phyloP scores from a whole-genome alignment of 2,797 vertebrate species.

The Rachycentron canadum region DNA sequence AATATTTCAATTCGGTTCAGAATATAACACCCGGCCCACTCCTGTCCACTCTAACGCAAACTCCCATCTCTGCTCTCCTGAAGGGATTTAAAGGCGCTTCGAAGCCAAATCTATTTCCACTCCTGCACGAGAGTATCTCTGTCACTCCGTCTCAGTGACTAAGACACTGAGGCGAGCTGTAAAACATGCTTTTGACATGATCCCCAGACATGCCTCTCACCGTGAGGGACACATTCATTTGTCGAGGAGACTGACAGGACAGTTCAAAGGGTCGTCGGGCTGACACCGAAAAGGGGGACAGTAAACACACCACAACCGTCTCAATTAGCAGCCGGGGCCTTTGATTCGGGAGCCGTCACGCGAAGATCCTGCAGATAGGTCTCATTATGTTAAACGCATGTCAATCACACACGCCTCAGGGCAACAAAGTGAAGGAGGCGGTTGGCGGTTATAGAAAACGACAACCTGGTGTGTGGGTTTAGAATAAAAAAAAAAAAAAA shows the following conservation, averaged over 20 bases:
- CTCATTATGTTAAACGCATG: slow-evolving; percentile 79
- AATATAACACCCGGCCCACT: not conserved
- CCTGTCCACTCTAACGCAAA: slow-evolving; percentile 30
- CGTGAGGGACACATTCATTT: slow-evolving; percentile 79
- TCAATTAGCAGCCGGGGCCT: slow-evolving; percentile 78
- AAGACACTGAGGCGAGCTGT: slow-evolving; percentile 77
- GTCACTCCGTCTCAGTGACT: slow-evolving; percentile 67
- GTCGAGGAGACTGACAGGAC: slow-evolving; percentile 77
- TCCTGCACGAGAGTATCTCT: slow-evolving; percentile 43
- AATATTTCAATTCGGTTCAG: slow-evolving; percentile 30
- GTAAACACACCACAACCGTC: slow-evolving; percentile 79
- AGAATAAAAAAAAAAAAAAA: not conserved
- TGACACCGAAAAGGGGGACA: slow-evolving; percentile 75
- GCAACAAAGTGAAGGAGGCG: slow-evolving; percentile 5
- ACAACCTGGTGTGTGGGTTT: not conserved
- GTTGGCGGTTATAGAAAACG: not conserved
- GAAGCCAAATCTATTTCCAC: slow-evolving; percentile 58
- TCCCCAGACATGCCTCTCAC: slow-evolving; percentile 70
- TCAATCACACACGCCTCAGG: slow-evolving; percentile 64
- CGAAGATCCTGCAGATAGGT: slow-evolving; percentile 55
- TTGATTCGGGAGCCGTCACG: slow-evolving; percentile 67
- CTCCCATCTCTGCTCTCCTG: slow-evolving; percentile 30
- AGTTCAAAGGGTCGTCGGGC: slow-evolving; percentile 82
- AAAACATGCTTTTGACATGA: slow-evolving; percentile 79
- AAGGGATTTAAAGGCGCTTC: slow-evolving; percentile 38